A percentile compares a stretch with the other conserved stretches of the same genome.
These are phyloP conservation scores for Charaxes varanes DNA, from an alignment of 1,140 invertebrate genomes.

Conservation along the genomic window DNA sequence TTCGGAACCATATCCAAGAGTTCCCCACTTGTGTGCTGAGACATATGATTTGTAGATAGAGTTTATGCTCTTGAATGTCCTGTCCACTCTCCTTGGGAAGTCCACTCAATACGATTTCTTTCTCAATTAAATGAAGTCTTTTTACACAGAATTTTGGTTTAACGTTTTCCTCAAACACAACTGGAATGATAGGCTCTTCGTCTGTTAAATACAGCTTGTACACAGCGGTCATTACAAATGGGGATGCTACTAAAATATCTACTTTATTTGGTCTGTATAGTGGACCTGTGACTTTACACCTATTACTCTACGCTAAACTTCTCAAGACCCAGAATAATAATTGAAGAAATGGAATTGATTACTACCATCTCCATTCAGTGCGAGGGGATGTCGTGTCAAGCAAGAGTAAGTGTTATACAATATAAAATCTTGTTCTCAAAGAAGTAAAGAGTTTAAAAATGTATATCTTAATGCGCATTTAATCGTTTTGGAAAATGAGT, in stretches of 20 bases:
- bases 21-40: slow-evolving; percentile 48
- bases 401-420: too few species aligned
- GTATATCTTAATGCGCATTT: too few species aligned
- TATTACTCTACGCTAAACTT: too few species aligned
- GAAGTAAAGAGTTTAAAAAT: too few species aligned
- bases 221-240: slow-evolving; percentile 30
- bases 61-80: slow-evolving; percentile 45
- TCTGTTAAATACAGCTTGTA: slow-evolving; percentile 47
- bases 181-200: slow-evolving; percentile 46
- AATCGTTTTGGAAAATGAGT: too few species aligned
- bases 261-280: slow-evolving; percentile 57
- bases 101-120: slow-evolving; percentile 44
- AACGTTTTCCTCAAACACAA: slow-evolving; percentile 30
- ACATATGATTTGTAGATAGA: slow-evolving; percentile 52
- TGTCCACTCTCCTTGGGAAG: slow-evolving; percentile 42
- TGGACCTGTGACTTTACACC: slow-evolving; percentile 53
- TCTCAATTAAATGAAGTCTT: slow-evolving; percentile 50
- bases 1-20: slow-evolving; percentile 57
- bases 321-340: too few species aligned
- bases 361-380: slow-evolving; percentile 40
- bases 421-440: too few species aligned
- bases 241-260: slow-evolving; percentile 46
- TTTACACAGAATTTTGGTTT: slow-evolving; percentile 39
- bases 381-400: too few species aligned
- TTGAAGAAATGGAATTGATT: too few species aligned